Base-by-base conservation (phyloP, 2,797 vertebrate species). In the Bufotes viridis region DNA sequence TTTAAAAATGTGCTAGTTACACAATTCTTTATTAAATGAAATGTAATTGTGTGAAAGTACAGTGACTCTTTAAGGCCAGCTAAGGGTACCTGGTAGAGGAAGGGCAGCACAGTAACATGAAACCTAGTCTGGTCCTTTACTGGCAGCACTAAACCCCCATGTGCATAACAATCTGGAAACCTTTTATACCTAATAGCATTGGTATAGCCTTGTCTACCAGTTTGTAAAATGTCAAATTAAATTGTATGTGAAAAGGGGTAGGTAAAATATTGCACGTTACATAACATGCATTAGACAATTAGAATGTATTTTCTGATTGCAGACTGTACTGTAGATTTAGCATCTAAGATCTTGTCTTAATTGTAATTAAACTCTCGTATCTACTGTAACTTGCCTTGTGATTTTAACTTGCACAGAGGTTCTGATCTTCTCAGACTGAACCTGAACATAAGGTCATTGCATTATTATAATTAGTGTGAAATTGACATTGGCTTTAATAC, bases 401-500 rank as follows among this genome's bases (percentile, higher is more conserved):
- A 76, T 76, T 51, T 76, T 4, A 7, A 1, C 20, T 49, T 74
- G 22, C 72, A 74, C 34, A 49, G 72, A 74, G 42, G 20, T 74
- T n/a, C 3, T 75, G 42, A 51, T 51, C 20, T 53, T 17, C 42
- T 22, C 15, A 74, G 26, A n/a, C 13, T 49, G 34, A 49, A 15
- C 72, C 42, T 75, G 42, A 22, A 75, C 74, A 53, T 76, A 76
- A 76, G 74, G 74, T 76, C 74, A 76, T 53, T 24, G 51, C 51
- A 78, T 55, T 78, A 78, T 55, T 78, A 22, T 78, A 78, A 78
- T 78, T 78, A 55, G 49, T 15, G 22, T 55, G 75, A 78, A 78
- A 78, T 55, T 53, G 75, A 78, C 49, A 78, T 55, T 24, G 17
- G 49, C 74, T 76, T 76, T 76, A 76, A 42, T 76, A 55, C 22